Conservation (phyloP, 2,113 vertebrate genomes). For the Chauna torquata region DNA sequence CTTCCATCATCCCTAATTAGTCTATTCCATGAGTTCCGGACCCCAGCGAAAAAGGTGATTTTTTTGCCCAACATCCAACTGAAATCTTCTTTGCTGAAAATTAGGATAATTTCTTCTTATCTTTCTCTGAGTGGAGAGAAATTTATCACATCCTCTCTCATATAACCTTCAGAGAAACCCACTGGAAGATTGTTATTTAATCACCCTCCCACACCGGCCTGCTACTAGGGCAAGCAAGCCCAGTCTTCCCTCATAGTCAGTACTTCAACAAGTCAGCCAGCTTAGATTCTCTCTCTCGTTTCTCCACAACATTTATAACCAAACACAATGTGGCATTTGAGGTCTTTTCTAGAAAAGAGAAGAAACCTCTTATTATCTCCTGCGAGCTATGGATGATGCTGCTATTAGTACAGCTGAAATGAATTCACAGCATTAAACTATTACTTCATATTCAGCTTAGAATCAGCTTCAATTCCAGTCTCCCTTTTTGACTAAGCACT, state of each 20-base stretch:
- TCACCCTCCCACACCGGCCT: neutral
- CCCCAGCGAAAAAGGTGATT: neutral
- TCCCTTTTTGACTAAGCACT: neutral
- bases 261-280: neutral
- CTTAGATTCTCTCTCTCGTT: neutral
- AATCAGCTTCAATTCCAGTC: neutral
- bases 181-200: neutral
- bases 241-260: neutral
- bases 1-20: neutral
- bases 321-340: neutral
- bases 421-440: neutral
- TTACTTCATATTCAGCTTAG: neutral
- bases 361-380: neutral
- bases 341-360: neutral
- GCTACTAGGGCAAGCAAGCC: neutral
- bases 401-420: neutral
- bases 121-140: neutral
- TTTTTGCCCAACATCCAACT: neutral
- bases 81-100: neutral
- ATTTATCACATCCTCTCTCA: neutral
- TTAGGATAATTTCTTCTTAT: neutral
- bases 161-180: neutral
- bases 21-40: neutral
- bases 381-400: neutral
- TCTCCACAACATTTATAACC: neutral